Conservation (phyloP, 2,888 invertebrate genomes). For the Drosophila ustulata region DNA sequence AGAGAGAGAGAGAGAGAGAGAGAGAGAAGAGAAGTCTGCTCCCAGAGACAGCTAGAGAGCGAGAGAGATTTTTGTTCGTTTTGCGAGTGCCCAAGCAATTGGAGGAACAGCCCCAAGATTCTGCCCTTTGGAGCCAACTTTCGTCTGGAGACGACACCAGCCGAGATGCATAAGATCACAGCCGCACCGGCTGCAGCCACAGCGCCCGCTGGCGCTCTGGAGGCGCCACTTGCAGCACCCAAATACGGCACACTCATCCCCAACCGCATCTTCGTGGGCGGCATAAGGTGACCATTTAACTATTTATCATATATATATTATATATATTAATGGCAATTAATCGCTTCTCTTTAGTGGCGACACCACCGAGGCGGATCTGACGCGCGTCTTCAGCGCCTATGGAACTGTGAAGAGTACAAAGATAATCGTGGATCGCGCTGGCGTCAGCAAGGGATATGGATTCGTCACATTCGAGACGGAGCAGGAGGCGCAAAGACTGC, state of each 20-base stretch:
- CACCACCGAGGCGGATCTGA: slow-evolving; percentile 96
- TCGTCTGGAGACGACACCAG: slow-evolving; percentile 82
- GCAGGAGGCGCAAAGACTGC: slow-evolving; percentile 92
- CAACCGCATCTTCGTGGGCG: slow-evolving; percentile 98
- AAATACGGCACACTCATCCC: slow-evolving; percentile 94
- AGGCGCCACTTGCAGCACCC: slow-evolving; percentile 86
- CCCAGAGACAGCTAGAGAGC: not conserved
- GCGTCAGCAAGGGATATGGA: slow-evolving; percentile 93
- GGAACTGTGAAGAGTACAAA: slow-evolving; percentile 96
- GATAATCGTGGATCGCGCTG: slow-evolving; percentile 97
- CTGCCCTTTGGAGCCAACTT: slow-evolving; percentile 82
- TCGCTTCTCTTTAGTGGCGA: slow-evolving; percentile 86
- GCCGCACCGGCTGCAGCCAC: slow-evolving; percentile 81
- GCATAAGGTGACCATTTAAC: slow-evolving; percentile 89
- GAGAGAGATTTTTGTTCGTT: not conserved
- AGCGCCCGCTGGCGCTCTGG: slow-evolving; percentile 81
- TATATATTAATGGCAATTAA: not conserved
- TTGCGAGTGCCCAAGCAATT: slow-evolving; percentile 19
- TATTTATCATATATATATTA: not conserved
- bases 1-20: not conserved
- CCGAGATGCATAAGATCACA: slow-evolving; percentile 83
- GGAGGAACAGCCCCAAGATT: slow-evolving; percentile 79
- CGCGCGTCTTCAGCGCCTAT: slow-evolving; percentile 95
- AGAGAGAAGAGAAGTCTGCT: slow-evolving; percentile 2
- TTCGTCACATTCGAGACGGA: slow-evolving; percentile 94